Evolutionary conservation across 2,113 vertebrate species (phyloP).

Genomic region (Poecilia latipinna): DNA sequence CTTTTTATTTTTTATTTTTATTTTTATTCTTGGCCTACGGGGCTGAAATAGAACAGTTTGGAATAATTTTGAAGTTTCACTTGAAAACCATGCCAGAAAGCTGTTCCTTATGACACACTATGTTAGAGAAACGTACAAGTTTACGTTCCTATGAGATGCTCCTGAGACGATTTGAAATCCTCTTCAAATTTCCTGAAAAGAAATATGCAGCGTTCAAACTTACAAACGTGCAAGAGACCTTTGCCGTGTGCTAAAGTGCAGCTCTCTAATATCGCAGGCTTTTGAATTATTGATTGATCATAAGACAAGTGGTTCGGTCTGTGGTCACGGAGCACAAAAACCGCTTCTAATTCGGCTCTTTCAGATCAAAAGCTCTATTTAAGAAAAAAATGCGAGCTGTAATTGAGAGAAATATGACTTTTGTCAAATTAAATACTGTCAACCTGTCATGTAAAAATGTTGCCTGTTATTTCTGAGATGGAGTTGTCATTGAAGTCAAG

Average conservation of each 20-base stretch:
- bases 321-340: not conserved
- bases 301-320: not conserved
- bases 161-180: not conserved
- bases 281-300: not conserved
- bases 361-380: too few relatives aligned
- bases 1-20: too few relatives aligned
- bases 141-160: too few relatives aligned
- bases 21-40: not conserved
- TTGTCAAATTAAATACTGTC: not conserved
- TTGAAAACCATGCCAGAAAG: not conserved
- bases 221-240: not conserved
- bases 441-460: conserved; percentile 1
- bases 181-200: not conserved
- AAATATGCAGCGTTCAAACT: not conserved
- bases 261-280: not conserved
- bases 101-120: not conserved
- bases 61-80: not conserved
- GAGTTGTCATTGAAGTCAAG: conserved; percentile 20
- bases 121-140: not conserved
- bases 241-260: not conserved
- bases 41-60: not conserved
- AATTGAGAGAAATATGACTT: not conserved
- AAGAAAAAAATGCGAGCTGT: not conserved
- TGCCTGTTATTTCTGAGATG: conserved; percentile 15
- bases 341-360: too few relatives aligned